phyloP scores from a whole-genome alignment of 2,888 invertebrate species.

The Eupithecia vulgata region DNA sequence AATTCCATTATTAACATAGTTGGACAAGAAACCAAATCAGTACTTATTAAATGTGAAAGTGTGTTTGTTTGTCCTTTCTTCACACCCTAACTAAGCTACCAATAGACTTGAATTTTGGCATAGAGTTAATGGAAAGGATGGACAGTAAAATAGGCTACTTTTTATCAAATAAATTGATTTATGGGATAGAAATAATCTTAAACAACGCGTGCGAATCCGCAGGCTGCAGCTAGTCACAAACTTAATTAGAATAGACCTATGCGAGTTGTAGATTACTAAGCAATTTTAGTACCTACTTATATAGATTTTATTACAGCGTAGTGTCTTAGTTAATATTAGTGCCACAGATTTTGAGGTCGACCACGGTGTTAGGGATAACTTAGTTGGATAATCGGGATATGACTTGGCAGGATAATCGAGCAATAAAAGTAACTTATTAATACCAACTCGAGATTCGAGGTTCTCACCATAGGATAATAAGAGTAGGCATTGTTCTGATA shows the following conservation, averaged over 20 bases:
- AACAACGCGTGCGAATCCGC: no score
- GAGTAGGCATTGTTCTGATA: not conserved
- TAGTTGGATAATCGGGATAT: no score
- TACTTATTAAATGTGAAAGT: no score
- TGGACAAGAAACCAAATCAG: not conserved
- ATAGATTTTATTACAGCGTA: not conserved
- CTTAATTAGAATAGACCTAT: slow-evolving; percentile 67
- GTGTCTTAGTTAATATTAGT: not conserved
- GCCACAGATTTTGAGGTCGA: not conserved
- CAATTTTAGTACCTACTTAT: not conserved
- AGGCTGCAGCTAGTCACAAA: no score
- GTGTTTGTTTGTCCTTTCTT: no score
- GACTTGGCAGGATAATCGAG: not conserved
- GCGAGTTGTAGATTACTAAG: not conserved
- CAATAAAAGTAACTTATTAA: not conserved
- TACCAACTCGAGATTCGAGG: not conserved
- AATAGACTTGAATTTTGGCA: no score
- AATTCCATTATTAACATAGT: no score
- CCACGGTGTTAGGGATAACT: not conserved
- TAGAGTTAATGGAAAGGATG: no score
- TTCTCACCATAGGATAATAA: not conserved
- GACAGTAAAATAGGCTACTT: no score
- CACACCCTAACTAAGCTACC: no score
- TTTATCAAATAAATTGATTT: no score
- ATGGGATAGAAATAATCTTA: no score